Evolutionary conservation across 2,113 vertebrate species (phyloP).

Genomic region (Calyptommatus sinebrachiatus): DNA sequence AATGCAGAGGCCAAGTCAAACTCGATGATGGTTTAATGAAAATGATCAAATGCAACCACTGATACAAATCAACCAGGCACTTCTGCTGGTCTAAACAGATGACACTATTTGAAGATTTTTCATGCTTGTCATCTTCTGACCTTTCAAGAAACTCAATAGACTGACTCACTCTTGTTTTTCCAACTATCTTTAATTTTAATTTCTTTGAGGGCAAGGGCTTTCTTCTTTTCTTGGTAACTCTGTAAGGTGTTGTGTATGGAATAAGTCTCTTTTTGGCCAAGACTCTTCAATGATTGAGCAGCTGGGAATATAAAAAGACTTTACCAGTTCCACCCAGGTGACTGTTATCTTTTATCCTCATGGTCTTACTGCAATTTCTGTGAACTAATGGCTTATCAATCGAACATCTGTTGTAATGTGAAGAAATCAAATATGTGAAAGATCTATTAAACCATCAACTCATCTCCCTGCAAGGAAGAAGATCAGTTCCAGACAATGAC

Average conservation of each 20-base stretch:
- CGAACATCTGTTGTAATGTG: conserved; percentile 48
- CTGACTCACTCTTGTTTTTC: conserved; percentile 13
- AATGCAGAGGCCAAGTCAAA: neutral
- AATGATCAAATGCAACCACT: neutral
- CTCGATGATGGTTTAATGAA: neutral
- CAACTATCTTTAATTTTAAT: neutral
- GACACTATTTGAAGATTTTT: neutral
- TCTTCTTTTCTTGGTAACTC: conserved; percentile 2
- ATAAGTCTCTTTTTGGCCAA: neutral
- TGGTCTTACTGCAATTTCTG: conserved; percentile 17
- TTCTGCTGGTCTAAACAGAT: neutral
- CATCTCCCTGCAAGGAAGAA: conserved; percentile 41
- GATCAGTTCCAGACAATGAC: conserved; percentile 24
- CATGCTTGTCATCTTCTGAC: conserved; percentile 33
- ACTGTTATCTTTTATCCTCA: conserved; percentile 26
- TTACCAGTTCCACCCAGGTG: conserved; percentile 16
- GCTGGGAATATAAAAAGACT: conserved; percentile 21
- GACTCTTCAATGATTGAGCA: neutral
- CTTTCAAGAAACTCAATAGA: conserved; percentile 34
- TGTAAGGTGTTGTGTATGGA: conserved; percentile 2
- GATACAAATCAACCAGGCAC: neutral
- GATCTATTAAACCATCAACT: conserved; percentile 40
- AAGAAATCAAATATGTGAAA: conserved; percentile 12
- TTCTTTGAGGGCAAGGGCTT: neutral
- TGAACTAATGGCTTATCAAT: conserved; percentile 30